Evolutionary conservation across 2,888 invertebrate species (phyloP).

Genomic region (Trileptium ribeirensis): DNA sequence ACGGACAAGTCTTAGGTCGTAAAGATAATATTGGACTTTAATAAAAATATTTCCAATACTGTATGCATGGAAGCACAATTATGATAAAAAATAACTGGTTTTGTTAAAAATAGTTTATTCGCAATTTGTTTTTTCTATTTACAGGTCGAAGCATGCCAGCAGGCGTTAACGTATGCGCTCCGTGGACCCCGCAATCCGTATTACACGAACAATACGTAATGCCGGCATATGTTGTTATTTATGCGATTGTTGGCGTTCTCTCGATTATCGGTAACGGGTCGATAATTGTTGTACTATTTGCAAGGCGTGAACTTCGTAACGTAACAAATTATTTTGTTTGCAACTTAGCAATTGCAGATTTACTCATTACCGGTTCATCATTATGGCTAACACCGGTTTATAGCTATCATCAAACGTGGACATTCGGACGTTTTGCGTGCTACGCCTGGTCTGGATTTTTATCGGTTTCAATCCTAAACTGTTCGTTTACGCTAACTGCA

Average conservation of each 20-base stretch:
- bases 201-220: neutral
- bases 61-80: too few relatives aligned
- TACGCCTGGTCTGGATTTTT: neutral
- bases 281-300: neutral
- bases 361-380: constrained; percentile 80
- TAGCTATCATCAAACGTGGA: constrained; percentile 58
- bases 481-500: neutral
- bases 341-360: constrained; percentile 87
- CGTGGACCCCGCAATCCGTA: neutral
- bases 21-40: too few relatives aligned
- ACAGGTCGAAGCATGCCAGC: neutral
- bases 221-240: neutral
- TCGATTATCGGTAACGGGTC: neutral
- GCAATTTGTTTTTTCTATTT: too few relatives aligned
- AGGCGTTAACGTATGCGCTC: neutral
- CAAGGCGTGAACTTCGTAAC: constrained; percentile 75
- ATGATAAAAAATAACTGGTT: too few relatives aligned
- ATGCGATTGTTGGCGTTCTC: neutral
- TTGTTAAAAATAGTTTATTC: too few relatives aligned
- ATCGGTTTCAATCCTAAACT: neutral
- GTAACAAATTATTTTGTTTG: constrained; percentile 95
- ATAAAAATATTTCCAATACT: too few relatives aligned
- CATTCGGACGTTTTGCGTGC: neutral
- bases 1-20: too few relatives aligned
- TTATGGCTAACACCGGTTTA: constrained; percentile 94